A percentile compares a stretch with the other conserved stretches of the same genome.
Conservation (phyloP, 2,888 invertebrate genomes). For the Dione vanillae region DNA sequence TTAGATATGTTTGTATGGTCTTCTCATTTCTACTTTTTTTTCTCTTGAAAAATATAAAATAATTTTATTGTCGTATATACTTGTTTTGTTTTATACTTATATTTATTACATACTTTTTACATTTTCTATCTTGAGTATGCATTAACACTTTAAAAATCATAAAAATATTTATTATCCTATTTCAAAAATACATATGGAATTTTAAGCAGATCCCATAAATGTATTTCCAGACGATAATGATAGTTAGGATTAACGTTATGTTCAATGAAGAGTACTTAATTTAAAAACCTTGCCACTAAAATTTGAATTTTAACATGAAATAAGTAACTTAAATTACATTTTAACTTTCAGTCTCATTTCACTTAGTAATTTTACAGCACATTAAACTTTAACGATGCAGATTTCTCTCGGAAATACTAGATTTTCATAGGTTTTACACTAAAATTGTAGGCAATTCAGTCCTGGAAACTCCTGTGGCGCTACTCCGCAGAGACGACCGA, state of each 20-base stretch:
- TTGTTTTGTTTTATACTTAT: too few species aligned
- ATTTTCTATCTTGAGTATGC: too few species aligned
- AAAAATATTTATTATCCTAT: too few species aligned
- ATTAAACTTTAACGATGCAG: slow-evolving; percentile 1
- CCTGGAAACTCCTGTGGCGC: slow-evolving; percentile 29
- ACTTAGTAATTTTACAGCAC: slow-evolving; percentile 15
- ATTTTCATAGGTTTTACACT: slow-evolving; percentile 30
- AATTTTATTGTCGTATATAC: too few species aligned
- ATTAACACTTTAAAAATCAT: too few species aligned
- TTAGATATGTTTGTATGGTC: background rate
- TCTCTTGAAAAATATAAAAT: too few species aligned
- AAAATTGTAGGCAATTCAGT: slow-evolving; percentile 29
- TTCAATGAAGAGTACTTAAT: background rate
- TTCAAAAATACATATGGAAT: too few species aligned
- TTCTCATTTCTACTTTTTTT: too few species aligned
- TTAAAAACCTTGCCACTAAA: background rate
- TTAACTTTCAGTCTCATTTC: slow-evolving; percentile 13
- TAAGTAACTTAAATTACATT: slow-evolving; percentile 16
- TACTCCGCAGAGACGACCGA: slow-evolving; percentile 41
- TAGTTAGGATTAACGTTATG: background rate
- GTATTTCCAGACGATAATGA: background rate
- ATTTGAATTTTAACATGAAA: slow-evolving; percentile 7
- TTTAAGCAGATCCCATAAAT: background rate
- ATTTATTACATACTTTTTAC: too few species aligned
- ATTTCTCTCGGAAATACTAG: slow-evolving; percentile 14